Evolutionary conservation across 2,113 vertebrate genomes (phyloP), one percentile per base, ranked within the genome.

Genomic region (Pardalotus punctatus): DNA sequence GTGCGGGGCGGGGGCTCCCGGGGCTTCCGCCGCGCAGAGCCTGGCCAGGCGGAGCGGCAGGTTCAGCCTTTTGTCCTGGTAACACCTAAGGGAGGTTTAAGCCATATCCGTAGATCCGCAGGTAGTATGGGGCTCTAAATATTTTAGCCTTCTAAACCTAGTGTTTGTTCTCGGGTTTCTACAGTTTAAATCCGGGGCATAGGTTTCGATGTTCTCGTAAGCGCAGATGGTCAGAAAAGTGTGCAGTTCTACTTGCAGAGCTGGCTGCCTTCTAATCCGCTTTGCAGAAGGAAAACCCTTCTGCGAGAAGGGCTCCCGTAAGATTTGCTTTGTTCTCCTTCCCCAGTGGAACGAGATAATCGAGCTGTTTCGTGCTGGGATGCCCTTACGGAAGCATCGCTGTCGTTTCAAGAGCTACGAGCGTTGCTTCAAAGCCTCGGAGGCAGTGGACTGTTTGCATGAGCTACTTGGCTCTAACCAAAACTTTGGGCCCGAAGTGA

Each of bases 311-410:
- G 24, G 31, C 16, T 74, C 15, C 40, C 2, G 0, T 87, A 85
- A 91, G 17, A 23, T 38, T 45, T 67, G 24, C 81, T 82, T 95
- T 84, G 54, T 40, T 77, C 60, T 17, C 71, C 57, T 60, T 65
- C 70, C 31, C 19, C 73, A 99, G 99, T 99, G 99, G 99, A 99
- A 99, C 43, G 98, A 99, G 90, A 98, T 98, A 13, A 97, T 99
- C 73, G 98, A 98, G 69, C 97, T 98, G 25, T 99, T 99, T 69
- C 98, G 99, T 6, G 92, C 95, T 42, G 97, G 97, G 36, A 98
- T 99, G 98, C 98, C 99, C 3, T 93, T 98, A 20, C 94, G 97
- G 69, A 98, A 97, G 72, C 99, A 99, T 77, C 98, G 99, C 18
- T 97, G 98, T 81, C 98, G 98, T 62, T 98, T 99, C 93, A 98